A percentile compares a stretch with the other conserved stretches of the same genome.
Evolutionary conservation across 2,797 vertebrate genomes (phyloP).

Genomic region (Gila robusta): DNA sequence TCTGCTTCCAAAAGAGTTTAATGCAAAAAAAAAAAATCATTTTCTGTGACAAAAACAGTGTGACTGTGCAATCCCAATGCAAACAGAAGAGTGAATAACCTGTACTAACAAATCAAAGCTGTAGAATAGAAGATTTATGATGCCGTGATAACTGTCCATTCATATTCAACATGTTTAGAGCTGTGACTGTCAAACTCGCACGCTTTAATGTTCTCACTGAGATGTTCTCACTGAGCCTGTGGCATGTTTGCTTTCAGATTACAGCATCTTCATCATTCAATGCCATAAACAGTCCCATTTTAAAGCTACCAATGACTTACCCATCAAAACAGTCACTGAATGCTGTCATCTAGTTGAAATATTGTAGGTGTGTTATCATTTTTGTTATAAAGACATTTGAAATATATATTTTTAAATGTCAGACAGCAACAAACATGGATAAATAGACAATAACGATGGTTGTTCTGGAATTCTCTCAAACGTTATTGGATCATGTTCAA

Average conservation of each 20-base stretch:
- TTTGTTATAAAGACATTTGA: not conserved
- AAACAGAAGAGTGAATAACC: not conserved
- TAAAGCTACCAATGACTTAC: not conserved
- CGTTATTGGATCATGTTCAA: not conserved
- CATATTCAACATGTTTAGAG: not conserved
- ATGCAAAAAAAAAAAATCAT: not conserved
- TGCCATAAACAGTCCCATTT: not conserved
- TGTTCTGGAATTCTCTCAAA: not conserved
- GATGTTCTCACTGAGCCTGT: not conserved
- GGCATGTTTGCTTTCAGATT: conserved; percentile 17
- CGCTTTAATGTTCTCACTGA: conserved; percentile 7
- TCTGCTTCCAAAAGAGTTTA: too few relatives aligned
- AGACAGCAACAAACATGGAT: not conserved
- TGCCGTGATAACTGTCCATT: conserved; percentile 11
- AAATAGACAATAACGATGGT: not conserved
- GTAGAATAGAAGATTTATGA: conserved; percentile 23
- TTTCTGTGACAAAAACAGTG: conserved; percentile 2
- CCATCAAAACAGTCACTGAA: not conserved
- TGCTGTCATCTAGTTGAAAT: conserved; percentile 22
- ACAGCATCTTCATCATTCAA: conserved; percentile 6
- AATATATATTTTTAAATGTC: not conserved
- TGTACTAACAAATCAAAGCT: conserved; percentile 4
- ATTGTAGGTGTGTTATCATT: not conserved
- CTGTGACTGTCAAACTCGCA: not conserved
- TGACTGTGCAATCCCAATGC: not conserved